phyloP scores from a whole-genome alignment of 2,113 vertebrate species.

The Cettia cetti region DNA sequence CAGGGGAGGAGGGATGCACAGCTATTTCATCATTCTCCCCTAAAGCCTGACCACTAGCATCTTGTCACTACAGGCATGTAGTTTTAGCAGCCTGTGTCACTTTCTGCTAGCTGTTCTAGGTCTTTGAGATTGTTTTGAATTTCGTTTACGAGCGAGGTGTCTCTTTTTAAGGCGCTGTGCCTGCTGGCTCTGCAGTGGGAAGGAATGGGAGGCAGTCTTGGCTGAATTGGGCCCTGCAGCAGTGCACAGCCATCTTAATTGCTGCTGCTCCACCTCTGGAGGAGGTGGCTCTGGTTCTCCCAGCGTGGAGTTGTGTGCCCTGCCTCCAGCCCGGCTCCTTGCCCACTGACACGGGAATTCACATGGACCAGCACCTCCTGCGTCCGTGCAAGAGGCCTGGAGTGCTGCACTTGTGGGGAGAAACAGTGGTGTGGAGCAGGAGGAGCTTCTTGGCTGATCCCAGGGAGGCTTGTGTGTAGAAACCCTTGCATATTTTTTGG shows the following conservation, averaged over 20 bases:
- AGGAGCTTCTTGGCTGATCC: background rate
- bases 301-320: accelerated
- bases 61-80: background rate
- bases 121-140: background rate
- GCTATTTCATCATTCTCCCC: conserved; percentile 19
- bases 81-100: background rate
- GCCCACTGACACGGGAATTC: background rate
- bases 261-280: background rate
- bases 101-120: background rate
- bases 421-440: background rate
- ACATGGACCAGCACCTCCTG: accelerated
- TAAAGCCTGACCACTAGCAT: background rate
- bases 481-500: background rate
- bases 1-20: background rate
- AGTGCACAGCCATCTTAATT: background rate
- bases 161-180: background rate
- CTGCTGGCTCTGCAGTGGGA: conserved; percentile 4
- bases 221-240: conserved; percentile 1
- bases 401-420: background rate
- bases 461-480: background rate
- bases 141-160: conserved; percentile 18
- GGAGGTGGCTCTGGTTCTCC: background rate
- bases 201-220: background rate
- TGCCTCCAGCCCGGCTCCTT: accelerated
- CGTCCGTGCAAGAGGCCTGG: accelerated